A percentile compares a stretch with the other conserved stretches of the same genome.
Conservation (phyloP, 2,797 vertebrate species). For the Dromococcyx pavoninus region DNA sequence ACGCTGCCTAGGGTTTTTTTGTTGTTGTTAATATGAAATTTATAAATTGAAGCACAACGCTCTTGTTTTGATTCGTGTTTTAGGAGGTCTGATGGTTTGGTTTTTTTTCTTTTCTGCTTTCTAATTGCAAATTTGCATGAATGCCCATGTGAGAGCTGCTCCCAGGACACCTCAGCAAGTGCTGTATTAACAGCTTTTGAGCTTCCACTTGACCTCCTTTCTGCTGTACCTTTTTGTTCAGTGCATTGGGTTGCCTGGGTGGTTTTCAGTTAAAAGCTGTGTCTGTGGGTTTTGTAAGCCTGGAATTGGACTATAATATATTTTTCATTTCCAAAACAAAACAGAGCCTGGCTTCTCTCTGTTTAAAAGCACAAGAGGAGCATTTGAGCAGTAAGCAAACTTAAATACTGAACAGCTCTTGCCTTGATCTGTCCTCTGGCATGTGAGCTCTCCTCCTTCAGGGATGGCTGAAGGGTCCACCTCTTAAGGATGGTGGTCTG, state of each 20-base stretch:
- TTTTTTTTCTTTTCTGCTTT: not conserved
- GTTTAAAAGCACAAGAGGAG: not conserved
- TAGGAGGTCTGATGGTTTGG: not conserved
- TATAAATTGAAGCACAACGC: not conserved
- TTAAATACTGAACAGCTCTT: not conserved
- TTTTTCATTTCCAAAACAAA: not conserved
- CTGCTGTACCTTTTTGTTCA: not conserved
- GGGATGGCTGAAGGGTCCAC: not conserved
- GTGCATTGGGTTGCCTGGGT: not conserved
- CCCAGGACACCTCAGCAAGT: not conserved
- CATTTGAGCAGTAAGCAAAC: not conserved
- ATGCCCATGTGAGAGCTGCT: not conserved
- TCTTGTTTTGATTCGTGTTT: not conserved
- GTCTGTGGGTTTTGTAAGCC: not conserved
- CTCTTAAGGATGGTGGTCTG: not conserved
- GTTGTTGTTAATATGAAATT: not conserved
- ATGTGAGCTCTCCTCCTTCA: not conserved
- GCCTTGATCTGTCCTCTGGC: not conserved
- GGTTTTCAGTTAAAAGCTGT: not conserved
- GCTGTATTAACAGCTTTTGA: not conserved
- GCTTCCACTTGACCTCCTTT: conserved; percentile 12
- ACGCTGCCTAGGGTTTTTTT: not conserved
- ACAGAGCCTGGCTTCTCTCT: not conserved
- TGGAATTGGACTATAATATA: not conserved
- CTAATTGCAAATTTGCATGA: not conserved